Evolutionary conservation across 2,113 vertebrate species (phyloP).

Genomic region (Chiloscyllium plagiosum): DNA sequence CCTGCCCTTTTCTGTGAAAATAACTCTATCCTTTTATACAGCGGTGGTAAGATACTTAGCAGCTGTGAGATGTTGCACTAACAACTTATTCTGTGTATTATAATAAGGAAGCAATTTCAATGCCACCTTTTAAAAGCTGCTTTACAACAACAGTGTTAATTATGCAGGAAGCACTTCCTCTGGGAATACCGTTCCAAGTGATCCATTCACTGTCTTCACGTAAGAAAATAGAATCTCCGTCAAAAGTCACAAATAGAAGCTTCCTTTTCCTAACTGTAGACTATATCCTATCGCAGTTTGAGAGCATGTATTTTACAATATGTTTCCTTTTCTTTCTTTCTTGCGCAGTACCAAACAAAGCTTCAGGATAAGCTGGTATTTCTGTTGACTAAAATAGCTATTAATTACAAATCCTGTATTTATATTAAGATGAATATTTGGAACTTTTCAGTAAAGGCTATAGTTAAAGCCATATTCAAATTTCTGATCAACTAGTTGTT

Average conservation of each 20-base stretch:
- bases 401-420: not conserved
- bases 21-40: not conserved
- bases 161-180: slow-evolving; percentile 34
- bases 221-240: not conserved
- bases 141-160: slow-evolving; percentile 9
- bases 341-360: not conserved
- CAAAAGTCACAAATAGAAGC: slow-evolving; percentile 11
- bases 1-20: not conserved
- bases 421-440: not conserved
- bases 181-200: slow-evolving; percentile 14
- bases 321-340: not conserved
- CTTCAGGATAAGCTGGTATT: not conserved
- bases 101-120: not conserved
- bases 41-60: not conserved
- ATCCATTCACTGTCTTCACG: not conserved
- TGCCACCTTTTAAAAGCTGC: slow-evolving; percentile 13
- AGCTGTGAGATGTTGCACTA: not conserved
- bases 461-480: not conserved
- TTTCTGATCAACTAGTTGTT: not conserved
- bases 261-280: slow-evolving; percentile 30
- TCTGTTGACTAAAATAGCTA: not conserved
- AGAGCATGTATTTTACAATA: not conserved
- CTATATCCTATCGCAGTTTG: not conserved
- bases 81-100: not conserved
- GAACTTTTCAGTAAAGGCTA: not conserved